Evolutionary conservation across 2,888 invertebrate species (phyloP).

Genomic region (Meiosimyza platycephala): DNA sequence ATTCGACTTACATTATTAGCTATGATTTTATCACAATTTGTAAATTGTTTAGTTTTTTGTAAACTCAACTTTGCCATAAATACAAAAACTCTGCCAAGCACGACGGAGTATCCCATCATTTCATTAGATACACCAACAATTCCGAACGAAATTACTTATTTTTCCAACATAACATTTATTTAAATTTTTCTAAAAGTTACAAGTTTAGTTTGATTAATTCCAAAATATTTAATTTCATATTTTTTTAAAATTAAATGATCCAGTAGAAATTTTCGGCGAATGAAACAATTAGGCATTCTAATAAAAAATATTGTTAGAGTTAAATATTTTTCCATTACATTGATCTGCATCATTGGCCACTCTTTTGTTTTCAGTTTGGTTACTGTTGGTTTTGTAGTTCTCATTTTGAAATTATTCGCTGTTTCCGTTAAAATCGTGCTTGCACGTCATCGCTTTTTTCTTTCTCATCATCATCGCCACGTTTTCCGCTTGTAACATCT

Average conservation of each 20-base stretch:
- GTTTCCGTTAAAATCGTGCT: neutral
- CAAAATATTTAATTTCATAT: too few relatives aligned
- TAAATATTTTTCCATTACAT: constrained; percentile 6
- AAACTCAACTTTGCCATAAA: too few relatives aligned
- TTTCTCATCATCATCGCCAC: neutral
- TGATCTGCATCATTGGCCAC: neutral
- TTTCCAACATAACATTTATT: neutral
- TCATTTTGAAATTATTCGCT: constrained; percentile 11
- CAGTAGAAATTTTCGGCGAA: too few relatives aligned
- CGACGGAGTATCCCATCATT: too few relatives aligned
- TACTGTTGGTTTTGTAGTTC: neutral
- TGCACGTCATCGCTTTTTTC: neutral
- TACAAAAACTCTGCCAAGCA: too few relatives aligned
- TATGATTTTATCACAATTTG: too few relatives aligned
- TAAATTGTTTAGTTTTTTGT: too few relatives aligned
- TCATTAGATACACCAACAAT: too few relatives aligned
- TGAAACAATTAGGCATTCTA: constrained; percentile 38
- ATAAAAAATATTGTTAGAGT: constrained; percentile 38
- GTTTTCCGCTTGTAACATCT: neutral
- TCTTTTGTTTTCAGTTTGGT: constrained; percentile 16
- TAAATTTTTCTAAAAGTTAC: constrained; percentile 36
- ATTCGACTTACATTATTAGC: too few relatives aligned
- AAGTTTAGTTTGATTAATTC: constrained; percentile 5
- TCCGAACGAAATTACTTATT: too few relatives aligned
- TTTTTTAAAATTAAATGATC: too few relatives aligned